A percentile compares a stretch with the other conserved stretches of the same genome.
Conservation (phyloP, 2,797 vertebrate genomes). For the Calcarius lapponicus region DNA sequence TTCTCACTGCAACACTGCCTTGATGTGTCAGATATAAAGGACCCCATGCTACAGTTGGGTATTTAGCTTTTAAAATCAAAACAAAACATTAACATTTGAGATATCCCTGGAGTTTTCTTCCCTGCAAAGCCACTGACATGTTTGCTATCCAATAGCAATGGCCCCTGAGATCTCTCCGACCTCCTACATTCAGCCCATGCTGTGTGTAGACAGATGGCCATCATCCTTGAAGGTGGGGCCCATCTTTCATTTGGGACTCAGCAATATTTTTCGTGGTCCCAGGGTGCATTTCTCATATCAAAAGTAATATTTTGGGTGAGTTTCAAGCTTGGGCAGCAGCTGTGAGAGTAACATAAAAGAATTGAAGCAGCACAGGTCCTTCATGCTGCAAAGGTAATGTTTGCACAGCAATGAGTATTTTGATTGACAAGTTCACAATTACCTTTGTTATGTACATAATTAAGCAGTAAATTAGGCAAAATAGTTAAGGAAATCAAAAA, state of each 20-base stretch:
- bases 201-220: accelerated
- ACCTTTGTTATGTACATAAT: conserved; percentile 25
- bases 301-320: background rate
- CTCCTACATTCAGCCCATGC: accelerated
- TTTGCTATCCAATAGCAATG: background rate
- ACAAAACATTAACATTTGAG: background rate
- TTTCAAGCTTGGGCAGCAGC: background rate
- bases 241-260: background rate
- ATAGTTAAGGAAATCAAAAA: background rate
- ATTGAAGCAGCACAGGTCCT: background rate
- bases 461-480: conserved; percentile 54
- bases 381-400: background rate
- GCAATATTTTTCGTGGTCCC: background rate
- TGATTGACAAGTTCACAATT: conserved; percentile 40
- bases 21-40: background rate
- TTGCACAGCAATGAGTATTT: background rate
- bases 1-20: background rate
- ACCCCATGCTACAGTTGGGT: background rate
- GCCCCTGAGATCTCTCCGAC: background rate
- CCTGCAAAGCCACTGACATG: background rate
- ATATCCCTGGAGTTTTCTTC: background rate
- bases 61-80: background rate
- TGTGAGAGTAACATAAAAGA: background rate
- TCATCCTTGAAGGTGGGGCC: background rate
- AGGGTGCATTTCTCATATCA: background rate